phyloP scores from a whole-genome alignment of 2,888 invertebrate species.

The Desoria tigrina region DNA sequence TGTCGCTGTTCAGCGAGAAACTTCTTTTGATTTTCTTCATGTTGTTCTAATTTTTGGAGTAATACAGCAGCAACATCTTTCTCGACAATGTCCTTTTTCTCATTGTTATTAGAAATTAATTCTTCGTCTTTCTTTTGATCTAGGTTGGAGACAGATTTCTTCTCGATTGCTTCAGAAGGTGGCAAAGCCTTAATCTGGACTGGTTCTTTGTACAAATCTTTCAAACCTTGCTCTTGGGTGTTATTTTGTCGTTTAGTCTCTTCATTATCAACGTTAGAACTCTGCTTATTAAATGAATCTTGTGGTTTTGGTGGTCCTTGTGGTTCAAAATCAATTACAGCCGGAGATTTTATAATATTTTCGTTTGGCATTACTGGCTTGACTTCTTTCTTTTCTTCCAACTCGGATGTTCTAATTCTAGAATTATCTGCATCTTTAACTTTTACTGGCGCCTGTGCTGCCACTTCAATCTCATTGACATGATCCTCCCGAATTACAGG shows the following conservation, averaged over 20 bases:
- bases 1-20: slow-evolving; percentile 69
- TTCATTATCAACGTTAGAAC: not conserved
- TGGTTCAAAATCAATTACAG: not conserved
- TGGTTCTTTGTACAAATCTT: not conserved
- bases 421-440: not conserved
- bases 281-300: not conserved
- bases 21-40: slow-evolving; percentile 69
- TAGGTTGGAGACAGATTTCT: too few relatives aligned
- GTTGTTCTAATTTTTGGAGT: slow-evolving; percentile 68
- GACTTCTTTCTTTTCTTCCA: not conserved
- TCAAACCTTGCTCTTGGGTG: not conserved
- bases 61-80: slow-evolving; percentile 58
- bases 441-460: not conserved
- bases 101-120: not conserved
- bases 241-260: too few relatives aligned
- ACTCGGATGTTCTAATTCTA: not conserved
- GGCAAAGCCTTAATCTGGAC: too few relatives aligned
- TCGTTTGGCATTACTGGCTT: not conserved
- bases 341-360: not conserved
- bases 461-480: not conserved
- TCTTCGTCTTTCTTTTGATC: too few relatives aligned
- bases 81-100: slow-evolving; percentile 28
- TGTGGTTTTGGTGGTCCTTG: not conserved
- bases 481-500: not conserved
- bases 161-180: too few relatives aligned